Percentiles rank a stretch among this genome's conserved stretches.
phyloP scores from a whole-genome alignment of 2,113 vertebrate genomes.

The Daubentonia madagascariensis region DNA sequence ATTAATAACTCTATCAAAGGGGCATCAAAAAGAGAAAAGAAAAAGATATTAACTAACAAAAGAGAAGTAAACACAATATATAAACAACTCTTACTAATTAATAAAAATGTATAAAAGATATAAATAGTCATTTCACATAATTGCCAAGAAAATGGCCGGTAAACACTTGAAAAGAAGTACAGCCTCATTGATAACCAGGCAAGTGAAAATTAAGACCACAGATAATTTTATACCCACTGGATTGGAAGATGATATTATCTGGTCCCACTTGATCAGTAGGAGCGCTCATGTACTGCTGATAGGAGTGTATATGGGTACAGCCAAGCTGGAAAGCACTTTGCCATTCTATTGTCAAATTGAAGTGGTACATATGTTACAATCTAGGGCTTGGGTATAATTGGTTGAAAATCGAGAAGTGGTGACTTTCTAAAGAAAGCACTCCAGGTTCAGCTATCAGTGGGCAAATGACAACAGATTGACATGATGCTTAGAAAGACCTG shows the following conservation, averaged over 20 bases:
- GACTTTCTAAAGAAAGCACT: neutral
- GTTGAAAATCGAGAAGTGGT: neutral
- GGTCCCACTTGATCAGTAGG: neutral
- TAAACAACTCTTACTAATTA: neutral
- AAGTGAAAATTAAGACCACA: neutral
- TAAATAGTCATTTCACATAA: neutral
- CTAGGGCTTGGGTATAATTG: neutral
- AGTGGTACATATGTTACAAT: accelerated
- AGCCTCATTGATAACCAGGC: neutral
- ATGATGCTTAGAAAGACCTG: neutral
- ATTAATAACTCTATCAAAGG: neutral
- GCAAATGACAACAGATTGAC: neutral
- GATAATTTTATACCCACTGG: neutral
- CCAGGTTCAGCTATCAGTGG: neutral
- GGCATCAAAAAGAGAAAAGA: neutral
- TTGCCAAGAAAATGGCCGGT: neutral
- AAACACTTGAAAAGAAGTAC: neutral
- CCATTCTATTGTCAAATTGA: neutral
- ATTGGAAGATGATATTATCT: neutral
- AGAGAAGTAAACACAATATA: neutral
- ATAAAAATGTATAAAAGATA: neutral
- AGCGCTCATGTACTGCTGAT: accelerated
- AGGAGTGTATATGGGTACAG: neutral
- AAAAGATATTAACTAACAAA: neutral
- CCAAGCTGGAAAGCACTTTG: neutral